Base-by-base conservation (phyloP, 2,888 invertebrate species). In the Sesia bembeciformis region DNA sequence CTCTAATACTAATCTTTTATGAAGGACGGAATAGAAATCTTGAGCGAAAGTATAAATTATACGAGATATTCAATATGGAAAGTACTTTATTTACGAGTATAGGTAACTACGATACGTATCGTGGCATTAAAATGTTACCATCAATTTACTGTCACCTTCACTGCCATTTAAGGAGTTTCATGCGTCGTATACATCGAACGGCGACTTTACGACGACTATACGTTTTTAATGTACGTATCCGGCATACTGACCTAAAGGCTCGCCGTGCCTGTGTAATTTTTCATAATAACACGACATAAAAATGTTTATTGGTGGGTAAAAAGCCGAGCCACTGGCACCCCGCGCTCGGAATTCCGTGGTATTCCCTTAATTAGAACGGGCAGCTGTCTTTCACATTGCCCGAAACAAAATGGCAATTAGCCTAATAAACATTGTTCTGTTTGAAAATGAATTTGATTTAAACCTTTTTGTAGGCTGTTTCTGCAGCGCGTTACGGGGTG, bases 361-460 rank as follows among this genome's bases (percentile, higher is more conserved):
- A 69, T 72, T 74, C 69, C 63, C 70, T 60, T 83, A 84, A 86
- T 85, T 84, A 81, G 79, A 84, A 82, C 70, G 74, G 79, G 77
- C 81, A 76, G 67, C 60, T 65, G 65, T 70, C 67, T 74, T 77
- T 76, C 66, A 64, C 66, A 60, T 60, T 68, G 65, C 72, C 63
- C 61, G 63, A 63, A 70, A 74, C 67, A 65, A 57, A 62, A 62
- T 58, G 60, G 59, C 70, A 74, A 78, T 79, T 79, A 76, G 68
- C 68, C 68, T 72, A 72, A 78, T 76, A 70, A 70, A 64, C 64
- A 62, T 61, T 56, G 59, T 58, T 23, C 46, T 46, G 46, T 46
- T 46, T 46, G 46, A 46, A 46, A 46, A 46, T 46, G 46, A 23
- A 23, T 23, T 23, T 46, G 46, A 46, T n/a, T 46, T 46, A 46